phyloP scores from a whole-genome alignment of 2,113 vertebrate species.

The Phoxinus phoxinus region DNA sequence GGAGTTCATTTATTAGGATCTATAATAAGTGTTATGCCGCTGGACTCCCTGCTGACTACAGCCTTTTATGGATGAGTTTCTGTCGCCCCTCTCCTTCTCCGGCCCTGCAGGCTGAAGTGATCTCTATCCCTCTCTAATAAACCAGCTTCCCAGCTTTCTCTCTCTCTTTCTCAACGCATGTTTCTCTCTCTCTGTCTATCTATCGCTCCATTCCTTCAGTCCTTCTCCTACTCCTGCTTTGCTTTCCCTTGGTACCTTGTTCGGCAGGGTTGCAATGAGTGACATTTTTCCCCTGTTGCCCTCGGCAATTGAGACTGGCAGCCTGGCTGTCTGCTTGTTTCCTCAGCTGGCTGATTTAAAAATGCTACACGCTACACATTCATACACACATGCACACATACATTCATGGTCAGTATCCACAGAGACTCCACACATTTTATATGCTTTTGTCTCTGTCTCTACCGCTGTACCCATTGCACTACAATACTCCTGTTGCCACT shows the following conservation, averaged over 20 bases:
- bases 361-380: slow-evolving; percentile 2
- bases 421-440: slow-evolving; percentile 12
- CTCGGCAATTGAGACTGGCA: slow-evolving; percentile 29
- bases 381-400: slow-evolving; percentile 9
- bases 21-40: slow-evolving; percentile 45
- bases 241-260: slow-evolving; percentile 63
- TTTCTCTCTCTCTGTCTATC: slow-evolving; percentile 53
- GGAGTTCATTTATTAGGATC: slow-evolving; percentile 44
- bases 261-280: slow-evolving; percentile 72
- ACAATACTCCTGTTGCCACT: neutral
- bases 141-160: neutral
- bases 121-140: slow-evolving; percentile 48
- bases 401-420: slow-evolving; percentile 1
- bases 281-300: slow-evolving; percentile 46
- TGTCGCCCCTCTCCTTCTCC: slow-evolving; percentile 11
- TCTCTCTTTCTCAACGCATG: slow-evolving; percentile 47
- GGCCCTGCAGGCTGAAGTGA: slow-evolving; percentile 32
- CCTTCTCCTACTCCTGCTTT: slow-evolving; percentile 53
- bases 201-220: slow-evolving; percentile 8
- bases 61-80: slow-evolving; percentile 43
- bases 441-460: neutral
- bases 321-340: slow-evolving; percentile 1
- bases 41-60: slow-evolving; percentile 40
- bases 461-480: neutral
- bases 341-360: slow-evolving; percentile 22